phyloP scores from a whole-genome alignment of 1,140 invertebrate species.

The Heliconius hermathena region DNA sequence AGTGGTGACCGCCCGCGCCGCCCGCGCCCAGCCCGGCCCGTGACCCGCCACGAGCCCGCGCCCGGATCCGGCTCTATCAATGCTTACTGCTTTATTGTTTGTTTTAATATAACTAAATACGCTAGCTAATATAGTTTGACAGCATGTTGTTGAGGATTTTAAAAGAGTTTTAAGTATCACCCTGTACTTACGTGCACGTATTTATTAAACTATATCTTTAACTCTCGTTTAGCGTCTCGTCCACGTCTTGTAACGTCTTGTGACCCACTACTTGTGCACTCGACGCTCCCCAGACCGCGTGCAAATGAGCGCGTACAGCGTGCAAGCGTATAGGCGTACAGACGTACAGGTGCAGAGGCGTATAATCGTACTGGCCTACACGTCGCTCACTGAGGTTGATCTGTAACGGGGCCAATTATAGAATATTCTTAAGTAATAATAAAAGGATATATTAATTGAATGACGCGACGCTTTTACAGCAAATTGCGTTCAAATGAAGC shows the following conservation, averaged over 20 bases:
- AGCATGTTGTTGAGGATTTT: too few species aligned
- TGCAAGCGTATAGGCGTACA: too few species aligned
- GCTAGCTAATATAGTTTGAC: not conserved
- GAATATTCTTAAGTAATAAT: not conserved
- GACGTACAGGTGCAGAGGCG: too few species aligned
- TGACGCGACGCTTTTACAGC: not conserved
- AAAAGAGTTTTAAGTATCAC: too few species aligned
- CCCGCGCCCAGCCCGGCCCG: too few species aligned
- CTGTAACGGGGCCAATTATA: not conserved
- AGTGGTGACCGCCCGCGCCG: slow-evolving; percentile 20
- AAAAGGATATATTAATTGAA: not conserved
- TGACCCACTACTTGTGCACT: slow-evolving; percentile 7
- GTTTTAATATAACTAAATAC: slow-evolving; percentile 14
- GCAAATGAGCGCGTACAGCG: slow-evolving; percentile 28
- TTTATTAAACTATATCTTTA: not conserved
- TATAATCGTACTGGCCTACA: not conserved
- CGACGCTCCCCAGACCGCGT: slow-evolving; percentile 32
- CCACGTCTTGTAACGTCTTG: slow-evolving; percentile 10
- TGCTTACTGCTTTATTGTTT: slow-evolving; percentile 38
- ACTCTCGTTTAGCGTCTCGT: not conserved
- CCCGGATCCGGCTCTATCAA: slow-evolving; percentile 23
- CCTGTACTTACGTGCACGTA: too few species aligned
- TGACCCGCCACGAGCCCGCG: too few species aligned
- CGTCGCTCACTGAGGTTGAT: slow-evolving; percentile 17
- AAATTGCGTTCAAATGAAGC: not conserved